These are phyloP conservation scores for Drosophila neonasuta DNA, from an alignment of 2,888 invertebrate genomes.

Conservation along the genomic window DNA sequence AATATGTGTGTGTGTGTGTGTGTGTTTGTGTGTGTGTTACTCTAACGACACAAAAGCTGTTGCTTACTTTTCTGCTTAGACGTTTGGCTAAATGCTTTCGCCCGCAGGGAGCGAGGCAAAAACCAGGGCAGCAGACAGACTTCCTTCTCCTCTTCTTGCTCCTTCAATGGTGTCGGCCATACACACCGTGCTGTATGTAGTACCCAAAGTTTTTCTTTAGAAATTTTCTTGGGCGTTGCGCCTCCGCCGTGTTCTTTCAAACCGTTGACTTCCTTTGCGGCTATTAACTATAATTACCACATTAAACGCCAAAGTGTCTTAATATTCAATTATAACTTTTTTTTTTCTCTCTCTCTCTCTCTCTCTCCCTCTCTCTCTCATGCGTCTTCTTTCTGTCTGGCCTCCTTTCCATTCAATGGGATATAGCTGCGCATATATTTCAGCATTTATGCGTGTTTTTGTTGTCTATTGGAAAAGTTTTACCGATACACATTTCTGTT, in stretches of 20 bases:
- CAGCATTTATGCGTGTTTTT: slow-evolving; percentile 57
- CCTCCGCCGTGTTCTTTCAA: slow-evolving; percentile 46
- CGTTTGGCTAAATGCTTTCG: slow-evolving; percentile 66
- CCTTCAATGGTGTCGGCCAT: slow-evolving; percentile 38
- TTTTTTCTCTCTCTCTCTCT: not conserved
- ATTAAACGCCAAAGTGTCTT: slow-evolving; percentile 78
- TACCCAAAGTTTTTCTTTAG: slow-evolving; percentile 39
- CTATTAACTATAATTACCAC: slow-evolving; percentile 78
- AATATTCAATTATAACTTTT: slow-evolving; percentile 78
- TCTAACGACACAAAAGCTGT: slow-evolving; percentile 66
- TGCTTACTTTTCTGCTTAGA: slow-evolving; percentile 74
- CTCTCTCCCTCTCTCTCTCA: no score
- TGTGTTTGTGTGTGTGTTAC: slow-evolving; percentile 18
- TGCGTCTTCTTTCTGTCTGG: not conserved
- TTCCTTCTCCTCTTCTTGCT: not conserved
- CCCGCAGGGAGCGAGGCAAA: slow-evolving; percentile 53
- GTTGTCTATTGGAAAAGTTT: slow-evolving; percentile 63
- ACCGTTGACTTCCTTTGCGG: slow-evolving; percentile 64
- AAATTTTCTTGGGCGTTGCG: slow-evolving; percentile 33
- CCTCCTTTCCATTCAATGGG: slow-evolving; percentile 5
- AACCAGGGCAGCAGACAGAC: slow-evolving; percentile 2
- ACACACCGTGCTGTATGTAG: not conserved
- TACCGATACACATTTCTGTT: slow-evolving; percentile 32
- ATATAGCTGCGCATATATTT: slow-evolving; percentile 25
- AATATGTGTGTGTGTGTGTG: slow-evolving; percentile 14